Evolutionary conservation across 2,888 invertebrate species (phyloP), one percentile per base, ranked within the genome.

Genomic region (Tetanocera ferruginea): DNA sequence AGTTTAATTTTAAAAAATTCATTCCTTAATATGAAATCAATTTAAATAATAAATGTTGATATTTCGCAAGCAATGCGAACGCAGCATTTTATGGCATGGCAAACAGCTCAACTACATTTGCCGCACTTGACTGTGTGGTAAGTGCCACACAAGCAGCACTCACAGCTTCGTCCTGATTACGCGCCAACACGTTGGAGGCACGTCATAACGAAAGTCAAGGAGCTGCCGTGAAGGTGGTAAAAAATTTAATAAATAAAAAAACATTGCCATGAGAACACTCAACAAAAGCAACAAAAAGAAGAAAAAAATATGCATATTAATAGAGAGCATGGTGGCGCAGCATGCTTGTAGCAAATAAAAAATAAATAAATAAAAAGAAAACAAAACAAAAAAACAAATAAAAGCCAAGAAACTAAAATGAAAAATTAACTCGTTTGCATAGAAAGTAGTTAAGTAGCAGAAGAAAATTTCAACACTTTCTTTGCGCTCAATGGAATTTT

Each of bases 381-480:
- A n/a, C n/a, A n/a, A n/a, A n/a, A n/a, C n/a, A n/a, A n/a, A n/a
- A n/a, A 51, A 31, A 72, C 11, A 52, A 23, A 55, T 34, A 51
- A 67, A 60, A 76, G 81, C 55, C 69, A 17, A 57, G 25, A 62
- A 37, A 64, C n/a, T 43, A 85, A 85, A 85, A 86, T 85, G 86
- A 85, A 86, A 86, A 85, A 85, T 85, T 85, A 73, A 76, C 72
- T 76, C 52, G 62, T 78, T 78, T 76, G 76, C 78, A 78, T 71
- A 83, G 25, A 78, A 71, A 66, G 67, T 28, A 64, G 25, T 57
- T 37, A 8, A 60, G 31, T 51, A 28, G 55, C 14, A 34, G 55
- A 34, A 51, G 23, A 55, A 51, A 11, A 8, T 52, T 49, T 23
- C 57, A 28, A 23, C 43, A 67, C 57, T 77, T 25, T 57, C 25